phyloP scores from a whole-genome alignment of 2,113 vertebrate species.

The Enhydra lutris region DNA sequence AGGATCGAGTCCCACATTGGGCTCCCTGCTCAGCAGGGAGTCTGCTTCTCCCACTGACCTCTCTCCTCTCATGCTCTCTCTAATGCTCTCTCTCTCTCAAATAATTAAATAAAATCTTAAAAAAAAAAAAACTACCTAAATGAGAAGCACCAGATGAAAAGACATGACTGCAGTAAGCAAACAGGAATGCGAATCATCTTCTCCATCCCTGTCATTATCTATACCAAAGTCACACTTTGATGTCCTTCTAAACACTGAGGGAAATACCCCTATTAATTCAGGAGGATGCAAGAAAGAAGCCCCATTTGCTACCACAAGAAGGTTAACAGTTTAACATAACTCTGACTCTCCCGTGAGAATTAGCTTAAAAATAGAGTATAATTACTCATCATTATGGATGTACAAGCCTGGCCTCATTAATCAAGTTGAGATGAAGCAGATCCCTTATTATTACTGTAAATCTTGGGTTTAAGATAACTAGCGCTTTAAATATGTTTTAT shows the following conservation, averaged over 20 bases:
- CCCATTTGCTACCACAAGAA: not conserved
- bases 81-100: too few relatives aligned
- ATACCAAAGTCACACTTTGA: not conserved
- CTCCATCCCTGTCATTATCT: not conserved
- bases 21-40: too few relatives aligned
- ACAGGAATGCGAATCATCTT: not conserved
- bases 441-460: not conserved
- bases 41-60: too few relatives aligned
- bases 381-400: not conserved
- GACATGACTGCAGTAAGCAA: not conserved
- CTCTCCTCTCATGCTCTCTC: too few relatives aligned
- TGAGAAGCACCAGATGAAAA: not conserved
- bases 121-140: not conserved
- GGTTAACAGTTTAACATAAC: not conserved
- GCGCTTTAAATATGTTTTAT: not conserved
- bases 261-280: not conserved
- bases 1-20: too few relatives aligned
- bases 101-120: too few relatives aligned
- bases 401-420: not conserved
- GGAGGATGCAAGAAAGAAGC: not conserved
- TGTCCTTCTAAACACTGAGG: not conserved
- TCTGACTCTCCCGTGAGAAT: not conserved
- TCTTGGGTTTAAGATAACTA: not conserved
- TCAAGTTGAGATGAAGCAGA: not conserved
- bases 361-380: not conserved